Evolutionary conservation across 2,888 invertebrate species (phyloP), one percentile per base, ranked within the genome.

Genomic region (Andrena minutula): DNA sequence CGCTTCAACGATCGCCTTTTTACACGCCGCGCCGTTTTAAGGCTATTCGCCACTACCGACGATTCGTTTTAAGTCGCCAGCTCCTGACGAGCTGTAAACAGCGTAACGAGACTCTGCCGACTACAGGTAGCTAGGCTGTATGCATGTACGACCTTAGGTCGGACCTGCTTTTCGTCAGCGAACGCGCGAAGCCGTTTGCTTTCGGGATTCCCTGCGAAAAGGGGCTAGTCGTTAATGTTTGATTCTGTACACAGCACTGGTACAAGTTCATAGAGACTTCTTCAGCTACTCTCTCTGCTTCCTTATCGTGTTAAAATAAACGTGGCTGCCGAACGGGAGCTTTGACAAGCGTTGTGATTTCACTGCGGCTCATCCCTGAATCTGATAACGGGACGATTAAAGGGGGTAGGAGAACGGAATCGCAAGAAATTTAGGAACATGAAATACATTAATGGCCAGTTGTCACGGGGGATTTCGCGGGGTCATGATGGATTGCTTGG

Each of bases 371-470:
- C 51, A 20, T 23, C 16, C 51, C 3, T 12, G 30, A 30, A 78
- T 78, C 77, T 16, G 73, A 73, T 68, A 49, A 76, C 28, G 41
- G 23, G 41, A 64, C 65, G 51, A 81, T 82, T 64, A 58, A 72
- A 51, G 28, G 61, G 41, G 47, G 16, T 35, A 2, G 23, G 41
- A 10, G 8, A 10, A 8, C n/a, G 47, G 30, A 41, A 28, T 47
- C 8, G 35, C 10, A 65, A 66, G 35, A 74, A 74, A 78, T 64
- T 8, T 26, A 10, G 4, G n/a, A n/a, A 41, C 60, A 60, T 49
- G 83, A 75, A 79, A 83, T 79, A 79, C 75, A 83, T 79, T 75
- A 83, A 83, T 83, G 72, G 79, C 70, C 63, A 64, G 77, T 75
- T 82, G 82, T 85, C 85, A 76, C 73, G 51, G 53, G 4, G 51